Base-by-base conservation (phyloP, 2,797 vertebrate genomes). In the Harpagifer antarcticus region DNA sequence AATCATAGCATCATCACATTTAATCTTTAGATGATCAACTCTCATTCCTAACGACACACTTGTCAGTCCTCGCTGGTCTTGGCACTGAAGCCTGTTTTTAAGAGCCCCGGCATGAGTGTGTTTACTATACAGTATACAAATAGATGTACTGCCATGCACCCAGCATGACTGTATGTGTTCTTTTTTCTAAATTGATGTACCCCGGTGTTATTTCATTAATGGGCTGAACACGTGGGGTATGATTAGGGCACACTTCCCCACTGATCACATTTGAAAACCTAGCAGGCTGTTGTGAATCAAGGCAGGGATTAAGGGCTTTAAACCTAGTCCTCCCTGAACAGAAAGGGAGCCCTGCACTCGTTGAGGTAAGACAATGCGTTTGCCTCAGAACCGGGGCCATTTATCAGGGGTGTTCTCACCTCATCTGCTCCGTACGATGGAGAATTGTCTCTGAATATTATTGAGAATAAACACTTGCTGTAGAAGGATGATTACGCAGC, bases 291-390 rank as follows among this genome's bases (percentile, higher is more conserved):
- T 77, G 68, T 81, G 90, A 89, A 91, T 91, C 88, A 88, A 89
- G 84, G 79, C 42, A 19, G 60, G 88, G 88, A 93, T 93, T 93
- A 93, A 90, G 83, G 87, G 89, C 89, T 93, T 94, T 91, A 85
- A 76, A 87, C 73, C 54, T 78, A 72, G 86, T 89, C 81, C 82
- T 83, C 81, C 79, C 82, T 54, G 85, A 86, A 75, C 89, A 91
- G 82, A 69, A 67, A 19, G 83, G 72, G 57, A 81, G 88, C 81
- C 81, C 40, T 61, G 81, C 74, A 74, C 84, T 86, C 63, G 72
- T 74, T 66, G 78, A 89, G 81, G 81, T 84, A 83, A 89, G 81
- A 89, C 86, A 61, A 83, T 71, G 76, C 79, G 9, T 86, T 91
- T 83, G 74, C 82, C 82, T 82, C 76, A 16, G 83, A 82, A 76